Evolutionary conservation across 2,888 invertebrate genomes (phyloP), one percentile per base, ranked within the genome.

Genomic region (Eucera pruinosa): DNA sequence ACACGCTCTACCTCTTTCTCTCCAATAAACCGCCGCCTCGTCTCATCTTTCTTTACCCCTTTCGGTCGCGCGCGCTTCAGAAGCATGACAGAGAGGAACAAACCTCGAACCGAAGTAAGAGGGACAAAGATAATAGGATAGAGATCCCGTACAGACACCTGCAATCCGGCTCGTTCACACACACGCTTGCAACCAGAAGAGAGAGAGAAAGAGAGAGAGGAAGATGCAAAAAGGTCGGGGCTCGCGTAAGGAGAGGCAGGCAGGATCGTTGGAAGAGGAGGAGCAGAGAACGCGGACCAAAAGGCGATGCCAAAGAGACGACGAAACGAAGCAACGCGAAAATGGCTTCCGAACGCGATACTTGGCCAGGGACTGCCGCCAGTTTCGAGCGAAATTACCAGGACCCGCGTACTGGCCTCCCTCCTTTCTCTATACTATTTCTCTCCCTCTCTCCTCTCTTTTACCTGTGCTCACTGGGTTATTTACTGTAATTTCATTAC

Each of bases 291-390:
- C 55, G 71, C 48, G 70, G 74, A 81, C 75, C 82, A 74, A 85
- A 82, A 85, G 85, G 80, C 78, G 83, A 85, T 85, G 83, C 83
- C 85, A 83, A 83, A 85, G 83, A 83, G 85, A 83, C 85, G 85
- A 83, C 83, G 83, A 85, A 85, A 83, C 80, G 85, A 85, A 81
- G 78, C 79, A 67, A 83, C 81, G 85, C 85, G 85, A 85, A 85
- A 85, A 85, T 85, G 85, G 85, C 85, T 83, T 69, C 85, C 83
- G 83, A 85, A 84, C 81, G n/a, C n/a, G 81, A 81, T 78, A 78
- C 76, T 52, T 65, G 80, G 80, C 81, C 81, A 78, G 83, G 79
- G 78, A 83, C 79, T 69, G 80, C 80, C 81, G 83, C 83, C 85
- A 83, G 85, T 85, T 85, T 72, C 78, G 69, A 76, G 81, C 81